phyloP scores from a whole-genome alignment of 2,797 vertebrate genomes.

The Liparis tanakae region DNA sequence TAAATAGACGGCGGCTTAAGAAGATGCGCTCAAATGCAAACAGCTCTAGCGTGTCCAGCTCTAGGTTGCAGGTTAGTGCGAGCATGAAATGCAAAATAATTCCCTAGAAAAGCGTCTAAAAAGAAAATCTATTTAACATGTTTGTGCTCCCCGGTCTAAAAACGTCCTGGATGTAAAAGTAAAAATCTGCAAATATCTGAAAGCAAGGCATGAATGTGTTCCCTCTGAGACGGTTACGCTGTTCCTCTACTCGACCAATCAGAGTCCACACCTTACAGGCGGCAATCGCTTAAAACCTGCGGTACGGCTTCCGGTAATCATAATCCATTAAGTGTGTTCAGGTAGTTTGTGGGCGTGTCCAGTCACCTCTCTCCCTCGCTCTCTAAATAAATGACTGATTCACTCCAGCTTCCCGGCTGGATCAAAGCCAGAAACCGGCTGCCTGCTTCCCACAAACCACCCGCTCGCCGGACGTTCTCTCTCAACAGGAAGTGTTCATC shows the following conservation, averaged over 20 bases:
- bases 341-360: conserved; percentile 12
- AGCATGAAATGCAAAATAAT: conserved; percentile 56
- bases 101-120: conserved; percentile 58
- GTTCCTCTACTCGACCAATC: conserved; percentile 5
- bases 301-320: conserved; percentile 13
- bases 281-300: conserved; percentile 27
- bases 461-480: conserved; percentile 27
- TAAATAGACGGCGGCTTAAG: conserved; percentile 46
- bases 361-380: conserved; percentile 2
- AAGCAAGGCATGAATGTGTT: conserved; percentile 60
- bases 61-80: conserved; percentile 44
- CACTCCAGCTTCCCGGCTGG: conserved; percentile 44
- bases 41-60: conserved; percentile 32
- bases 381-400: conserved; percentile 38
- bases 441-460: conserved; percentile 33
- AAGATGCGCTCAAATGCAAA: conserved; percentile 63
- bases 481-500: conserved; percentile 32
- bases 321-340: conserved; percentile 31
- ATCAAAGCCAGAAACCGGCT: conserved; percentile 33
- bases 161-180: conserved; percentile 59
- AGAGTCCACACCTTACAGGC: conserved; percentile 30
- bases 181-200: conserved; percentile 31
- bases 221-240: conserved; percentile 1
- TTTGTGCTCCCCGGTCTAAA: conserved; percentile 47
- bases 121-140: conserved; percentile 48